These are phyloP conservation scores for Neelides sp. DNA, from an alignment of 1,140 invertebrate species.

Conservation along the genomic window DNA sequence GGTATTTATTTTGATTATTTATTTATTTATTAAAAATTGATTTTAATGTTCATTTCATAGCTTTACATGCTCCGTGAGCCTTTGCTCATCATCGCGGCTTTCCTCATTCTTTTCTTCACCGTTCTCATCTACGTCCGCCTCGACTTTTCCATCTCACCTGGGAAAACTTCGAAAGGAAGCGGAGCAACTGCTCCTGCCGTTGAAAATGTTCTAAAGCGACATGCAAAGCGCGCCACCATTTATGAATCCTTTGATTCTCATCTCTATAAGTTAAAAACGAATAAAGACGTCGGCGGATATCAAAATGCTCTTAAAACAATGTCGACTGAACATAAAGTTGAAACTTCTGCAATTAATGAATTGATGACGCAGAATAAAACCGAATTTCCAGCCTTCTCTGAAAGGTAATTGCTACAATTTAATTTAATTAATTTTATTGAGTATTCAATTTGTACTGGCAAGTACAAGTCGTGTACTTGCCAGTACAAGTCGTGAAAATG, in stretches of 20 bases:
- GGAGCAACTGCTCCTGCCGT: conserved; percentile 31
- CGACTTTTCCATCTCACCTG: conserved; percentile 71
- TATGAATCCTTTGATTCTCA: conserved; percentile 54
- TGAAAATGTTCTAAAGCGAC: conserved; percentile 44
- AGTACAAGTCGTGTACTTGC: no score
- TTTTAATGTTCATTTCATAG: conserved; percentile 9
- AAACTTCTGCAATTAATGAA: conserved; percentile 45
- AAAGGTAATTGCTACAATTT: conserved; percentile 34
- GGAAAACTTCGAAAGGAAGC: conserved; percentile 21
- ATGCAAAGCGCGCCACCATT: conserved; percentile 48
- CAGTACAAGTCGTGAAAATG: no score
- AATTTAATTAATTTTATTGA: no score
- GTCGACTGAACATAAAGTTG: conserved; percentile 49
- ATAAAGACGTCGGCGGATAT: conserved; percentile 47
- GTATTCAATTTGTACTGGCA: no score
- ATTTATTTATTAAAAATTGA: neutral
- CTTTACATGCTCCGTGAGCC: conserved; percentile 77
- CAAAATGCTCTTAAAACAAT: conserved; percentile 46
- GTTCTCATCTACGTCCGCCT: conserved; percentile 89
- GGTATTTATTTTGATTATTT: neutral
- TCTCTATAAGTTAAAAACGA: conserved; percentile 48
- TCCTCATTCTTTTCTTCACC: conserved; percentile 78
- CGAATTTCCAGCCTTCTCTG: conserved; percentile 50
- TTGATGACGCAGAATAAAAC: conserved; percentile 47
- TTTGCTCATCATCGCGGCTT: conserved; percentile 68